These are phyloP conservation scores for Octonoba sinensis DNA, from an alignment of 2,888 invertebrate species.

Conservation along the genomic window DNA sequence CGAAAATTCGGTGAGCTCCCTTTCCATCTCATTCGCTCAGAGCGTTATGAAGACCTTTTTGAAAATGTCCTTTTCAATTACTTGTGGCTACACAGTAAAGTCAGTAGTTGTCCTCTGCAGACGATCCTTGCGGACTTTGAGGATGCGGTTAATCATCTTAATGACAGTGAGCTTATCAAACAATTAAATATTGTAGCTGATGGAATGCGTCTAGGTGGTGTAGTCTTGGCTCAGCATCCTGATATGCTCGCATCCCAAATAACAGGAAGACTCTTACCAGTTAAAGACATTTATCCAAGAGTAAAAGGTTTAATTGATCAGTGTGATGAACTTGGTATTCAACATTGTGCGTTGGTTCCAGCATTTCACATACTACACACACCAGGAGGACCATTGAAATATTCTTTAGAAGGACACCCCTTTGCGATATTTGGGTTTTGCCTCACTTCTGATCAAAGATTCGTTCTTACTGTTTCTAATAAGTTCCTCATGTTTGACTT, in stretches of 20 bases:
- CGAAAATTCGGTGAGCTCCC: constrained; percentile 97
- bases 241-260: constrained; percentile 97
- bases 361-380: constrained; percentile 96
- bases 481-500: constrained; percentile 97
- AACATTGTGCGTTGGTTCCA: constrained; percentile 90
- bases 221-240: constrained; percentile 90
- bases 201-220: constrained; percentile 92
- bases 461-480: constrained; percentile 96
- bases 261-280: constrained; percentile 90
- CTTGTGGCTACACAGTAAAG: constrained; percentile 95
- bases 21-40: constrained; percentile 91
- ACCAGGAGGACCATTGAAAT: constrained; percentile 98
- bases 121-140: constrained; percentile 95
- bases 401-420: constrained; percentile 96
- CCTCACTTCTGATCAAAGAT: constrained; percentile 88
- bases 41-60: constrained; percentile 90
- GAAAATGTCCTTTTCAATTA: constrained; percentile 96
- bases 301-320: constrained; percentile 90
- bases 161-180: constrained; percentile 84
- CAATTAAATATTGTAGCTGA: constrained; percentile 94
- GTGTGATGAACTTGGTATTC: constrained; percentile 89
- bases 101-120: constrained; percentile 94
- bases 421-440: constrained; percentile 96
- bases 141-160: constrained; percentile 84
- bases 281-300: constrained; percentile 81